Evolutionary conservation across 2,113 vertebrate genomes (phyloP).

Genomic region (Mirza zaza): DNA sequence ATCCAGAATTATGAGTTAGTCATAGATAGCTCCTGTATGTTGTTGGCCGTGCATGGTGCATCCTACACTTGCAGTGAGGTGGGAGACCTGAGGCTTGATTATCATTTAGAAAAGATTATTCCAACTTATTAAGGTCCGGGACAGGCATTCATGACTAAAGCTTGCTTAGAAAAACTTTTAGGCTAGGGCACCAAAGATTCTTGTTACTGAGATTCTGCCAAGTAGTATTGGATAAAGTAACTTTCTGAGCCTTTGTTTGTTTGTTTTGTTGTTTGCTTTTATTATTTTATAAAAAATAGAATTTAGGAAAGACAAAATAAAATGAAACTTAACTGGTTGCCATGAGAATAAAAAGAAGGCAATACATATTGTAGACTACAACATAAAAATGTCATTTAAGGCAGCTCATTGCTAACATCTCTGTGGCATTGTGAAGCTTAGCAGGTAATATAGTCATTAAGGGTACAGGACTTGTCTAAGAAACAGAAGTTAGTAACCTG

Average conservation of each 20-base stretch:
- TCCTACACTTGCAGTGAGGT: accelerated
- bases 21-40: accelerated
- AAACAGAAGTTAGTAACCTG: neutral
- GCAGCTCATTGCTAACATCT: neutral
- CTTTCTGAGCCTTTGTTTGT: neutral
- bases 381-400: neutral
- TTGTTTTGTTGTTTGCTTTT: neutral
- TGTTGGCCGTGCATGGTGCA: neutral
- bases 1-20: neutral
- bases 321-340: neutral
- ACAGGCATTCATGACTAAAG: neutral
- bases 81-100: neutral
- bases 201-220: neutral
- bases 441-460: neutral
- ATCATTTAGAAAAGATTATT: neutral
- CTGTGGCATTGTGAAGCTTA: neutral
- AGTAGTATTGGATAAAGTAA: neutral
- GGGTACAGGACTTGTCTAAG: neutral
- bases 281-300: neutral
- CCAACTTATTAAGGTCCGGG: neutral
- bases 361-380: neutral
- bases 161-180: neutral
- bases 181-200: accelerated
- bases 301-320: neutral
- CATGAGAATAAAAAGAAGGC: neutral